Evolutionary conservation across 2,113 vertebrate species (phyloP), one percentile per base, ranked within the genome.

Genomic region (Xiphophorus hellerii): DNA sequence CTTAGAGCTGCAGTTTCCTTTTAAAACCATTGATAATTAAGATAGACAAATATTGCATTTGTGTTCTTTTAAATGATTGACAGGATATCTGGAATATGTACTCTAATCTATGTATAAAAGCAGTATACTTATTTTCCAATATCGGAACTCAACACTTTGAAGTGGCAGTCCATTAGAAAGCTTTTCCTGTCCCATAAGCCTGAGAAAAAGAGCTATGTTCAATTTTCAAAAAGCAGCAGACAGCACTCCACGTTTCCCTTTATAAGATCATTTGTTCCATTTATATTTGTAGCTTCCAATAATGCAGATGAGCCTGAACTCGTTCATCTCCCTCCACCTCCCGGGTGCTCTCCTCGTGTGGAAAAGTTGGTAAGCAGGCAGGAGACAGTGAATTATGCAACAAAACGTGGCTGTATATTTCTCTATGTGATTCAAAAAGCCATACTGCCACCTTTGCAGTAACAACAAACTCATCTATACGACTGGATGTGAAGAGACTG

Each of bases 211-310:
- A 62, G 11, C 10, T 4, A 29, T 58, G 74, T 66, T 68, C 54
- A 44, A 48, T 72, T 69, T 60, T 61, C 81, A 87, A 78, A 85
- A 10, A 30, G 35, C 66, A 72, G 64, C 60, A 77, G 66, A 81
- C 73, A 86, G 69, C 76, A 87, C 76, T 72, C 78, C 79, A 82
- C 77, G 72, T 87, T 80, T 87, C 84, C 74, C 74, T 64, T 69
- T 78, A 65, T 82, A 78, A 77, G 73, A 90, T 90, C 30, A 87
- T 90, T 90, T 89, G 74, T 75, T 81, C 72, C 44, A 67, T 89
- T 91, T 88, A 76, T 85, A 87, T 91, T 89, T 82, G 73, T 81
- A 67, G 74, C 90, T 74, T 76, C 48, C 35, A 67, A 62, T 84
- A 60, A 74, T 69, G 33, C 62, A 78, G 73, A 89, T 77, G 74